Percentiles rank a stretch among this genome's conserved stretches.
These are phyloP conservation scores for Mallotus villosus DNA, from an alignment of 2,797 vertebrate genomes.

Conservation along the genomic window DNA sequence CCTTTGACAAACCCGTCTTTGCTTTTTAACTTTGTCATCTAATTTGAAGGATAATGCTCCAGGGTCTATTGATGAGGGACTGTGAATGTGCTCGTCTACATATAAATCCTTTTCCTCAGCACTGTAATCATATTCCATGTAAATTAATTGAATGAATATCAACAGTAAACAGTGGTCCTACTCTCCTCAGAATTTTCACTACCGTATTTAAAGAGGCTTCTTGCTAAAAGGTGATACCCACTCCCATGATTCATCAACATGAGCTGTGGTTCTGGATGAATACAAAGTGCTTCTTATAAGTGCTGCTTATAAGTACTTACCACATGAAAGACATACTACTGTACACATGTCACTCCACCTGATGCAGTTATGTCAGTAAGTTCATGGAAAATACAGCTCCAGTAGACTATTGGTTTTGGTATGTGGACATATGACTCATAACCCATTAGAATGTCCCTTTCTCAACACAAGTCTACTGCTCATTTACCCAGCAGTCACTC, in stretches of 20 bases:
- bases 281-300: constrained; percentile 34
- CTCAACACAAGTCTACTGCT: background rate
- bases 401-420: background rate
- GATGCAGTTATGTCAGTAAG: constrained; percentile 55
- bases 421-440: background rate
- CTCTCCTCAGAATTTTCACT: constrained; percentile 17
- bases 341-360: constrained; percentile 62
- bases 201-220: constrained; percentile 1
- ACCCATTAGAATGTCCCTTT: background rate
- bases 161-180: constrained; percentile 17
- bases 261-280: constrained; percentile 20
- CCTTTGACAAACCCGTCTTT: constrained; percentile 43
- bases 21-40: constrained; percentile 48
- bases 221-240: constrained; percentile 27
- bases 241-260: constrained; percentile 43
- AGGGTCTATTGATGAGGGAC: constrained; percentile 23
- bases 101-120: too few species aligned
- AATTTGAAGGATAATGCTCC: constrained; percentile 50
- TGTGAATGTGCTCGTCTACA: too few species aligned
- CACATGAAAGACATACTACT: constrained; percentile 64
- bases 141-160: too few species aligned
- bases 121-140: constrained; percentile 17
- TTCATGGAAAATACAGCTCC: background rate
- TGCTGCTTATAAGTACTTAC: constrained; percentile 58
- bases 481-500: background rate